phyloP scores from a whole-genome alignment of 2,797 vertebrate species.

The Erethizon dorsatum region DNA sequence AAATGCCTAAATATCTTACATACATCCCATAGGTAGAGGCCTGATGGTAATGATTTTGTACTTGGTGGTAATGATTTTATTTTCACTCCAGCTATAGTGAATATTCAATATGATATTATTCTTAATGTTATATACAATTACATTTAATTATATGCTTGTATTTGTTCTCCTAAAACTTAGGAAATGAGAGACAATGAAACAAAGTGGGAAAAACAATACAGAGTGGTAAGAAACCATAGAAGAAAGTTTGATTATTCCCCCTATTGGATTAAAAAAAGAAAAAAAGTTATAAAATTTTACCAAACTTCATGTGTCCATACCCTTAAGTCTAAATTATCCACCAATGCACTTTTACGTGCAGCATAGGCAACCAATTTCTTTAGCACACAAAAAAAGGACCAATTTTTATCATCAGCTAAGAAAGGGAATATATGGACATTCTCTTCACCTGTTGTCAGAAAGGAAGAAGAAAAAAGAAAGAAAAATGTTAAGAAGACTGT shows the following conservation, averaged over 20 bases:
- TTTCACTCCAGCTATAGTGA: not conserved
- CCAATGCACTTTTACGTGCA: not conserved
- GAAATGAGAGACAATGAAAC: not conserved
- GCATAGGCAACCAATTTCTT: constrained; percentile 10
- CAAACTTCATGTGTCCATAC: not conserved
- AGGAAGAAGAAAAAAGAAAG: not conserved
- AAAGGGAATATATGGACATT: not conserved
- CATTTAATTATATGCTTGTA: not conserved
- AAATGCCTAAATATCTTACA: not conserved
- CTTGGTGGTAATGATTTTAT: not conserved
- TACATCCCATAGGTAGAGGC: not conserved
- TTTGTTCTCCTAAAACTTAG: not conserved
- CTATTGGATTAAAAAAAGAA: not conserved
- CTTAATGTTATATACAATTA: not conserved
- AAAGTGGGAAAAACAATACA: not conserved
- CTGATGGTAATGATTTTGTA: not conserved
- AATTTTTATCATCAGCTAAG: not conserved
- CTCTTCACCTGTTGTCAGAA: not conserved
- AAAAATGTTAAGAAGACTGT: not conserved
- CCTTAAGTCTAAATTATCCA: not conserved
- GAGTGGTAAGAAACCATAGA: not conserved
- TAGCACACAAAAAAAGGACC: constrained; percentile 4
- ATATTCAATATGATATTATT: not conserved
- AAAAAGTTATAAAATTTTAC: not conserved
- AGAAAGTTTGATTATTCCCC: not conserved